Conservation (phyloP, 2,113 vertebrate species). For the Physeter macrocephalus region DNA sequence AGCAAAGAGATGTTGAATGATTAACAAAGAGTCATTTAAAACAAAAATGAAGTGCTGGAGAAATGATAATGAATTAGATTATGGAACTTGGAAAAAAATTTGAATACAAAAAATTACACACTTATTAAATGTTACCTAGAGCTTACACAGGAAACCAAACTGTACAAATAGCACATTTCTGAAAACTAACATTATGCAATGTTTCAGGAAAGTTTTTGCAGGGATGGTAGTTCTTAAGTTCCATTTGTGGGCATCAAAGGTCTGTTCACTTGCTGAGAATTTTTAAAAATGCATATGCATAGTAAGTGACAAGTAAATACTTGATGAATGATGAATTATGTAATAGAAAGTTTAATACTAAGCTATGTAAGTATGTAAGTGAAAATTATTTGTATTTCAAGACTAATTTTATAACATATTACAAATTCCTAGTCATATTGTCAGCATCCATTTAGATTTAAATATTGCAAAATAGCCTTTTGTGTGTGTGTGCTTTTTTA, state of each 20-base stretch:
- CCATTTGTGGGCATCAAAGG: background rate
- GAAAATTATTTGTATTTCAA: background rate
- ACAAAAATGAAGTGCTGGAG: slow-evolving; percentile 39
- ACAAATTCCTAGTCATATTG: background rate
- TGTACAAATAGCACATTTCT: background rate
- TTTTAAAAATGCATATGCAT: background rate
- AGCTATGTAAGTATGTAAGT: background rate
- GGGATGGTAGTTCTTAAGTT: background rate
- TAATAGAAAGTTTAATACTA: background rate
- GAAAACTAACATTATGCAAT: background rate
- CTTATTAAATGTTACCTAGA: background rate
- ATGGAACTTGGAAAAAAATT: background rate
- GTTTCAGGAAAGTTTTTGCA: background rate
- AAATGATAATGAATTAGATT: slow-evolving; percentile 60
- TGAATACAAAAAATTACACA: background rate
- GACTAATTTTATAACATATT: background rate
- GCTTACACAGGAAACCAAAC: background rate
- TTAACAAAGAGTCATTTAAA: slow-evolving; percentile 53
- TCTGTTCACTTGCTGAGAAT: background rate
- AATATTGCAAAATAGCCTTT: background rate
- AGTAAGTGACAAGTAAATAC: background rate
- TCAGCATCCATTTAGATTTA: background rate
- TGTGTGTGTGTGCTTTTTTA: background rate
- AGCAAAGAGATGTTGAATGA: slow-evolving; percentile 24
- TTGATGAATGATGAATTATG: background rate